A percentile compares a stretch with the other conserved stretches of the same genome.
Conservation (phyloP, 2,797 vertebrate genomes). For the Vespertilio murinus region DNA sequence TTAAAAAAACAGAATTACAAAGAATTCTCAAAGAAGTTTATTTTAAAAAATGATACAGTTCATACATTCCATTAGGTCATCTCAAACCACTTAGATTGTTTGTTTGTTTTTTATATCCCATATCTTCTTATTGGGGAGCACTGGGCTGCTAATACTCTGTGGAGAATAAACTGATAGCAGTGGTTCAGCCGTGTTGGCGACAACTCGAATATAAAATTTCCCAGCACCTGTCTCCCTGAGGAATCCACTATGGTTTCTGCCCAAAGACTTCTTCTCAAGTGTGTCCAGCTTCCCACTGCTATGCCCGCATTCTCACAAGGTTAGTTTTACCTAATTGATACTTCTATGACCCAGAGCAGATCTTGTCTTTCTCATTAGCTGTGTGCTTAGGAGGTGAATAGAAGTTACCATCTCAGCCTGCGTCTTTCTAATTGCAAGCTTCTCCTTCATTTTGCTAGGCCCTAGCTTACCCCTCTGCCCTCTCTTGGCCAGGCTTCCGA, state of each 20-base stretch:
- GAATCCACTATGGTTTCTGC: neutral
- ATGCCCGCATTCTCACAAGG: neutral
- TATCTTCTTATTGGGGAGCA: neutral
- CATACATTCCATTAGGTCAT: neutral
- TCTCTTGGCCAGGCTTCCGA: neutral
- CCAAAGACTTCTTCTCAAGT: neutral
- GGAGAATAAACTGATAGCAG: neutral
- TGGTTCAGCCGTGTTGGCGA: neutral
- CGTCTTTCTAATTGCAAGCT: fast-evolving
- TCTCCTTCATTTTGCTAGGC: neutral
- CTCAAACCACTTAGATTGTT: neutral
- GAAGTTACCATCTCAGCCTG: neutral
- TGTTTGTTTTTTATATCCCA: too few relatives aligned
- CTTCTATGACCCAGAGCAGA: neutral
- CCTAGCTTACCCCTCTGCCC: neutral
- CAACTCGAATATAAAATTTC: neutral
- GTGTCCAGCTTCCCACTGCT: neutral
- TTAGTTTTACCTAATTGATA: neutral
- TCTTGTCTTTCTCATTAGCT: neutral
- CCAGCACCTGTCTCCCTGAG: neutral
- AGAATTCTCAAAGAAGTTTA: neutral
- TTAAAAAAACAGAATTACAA: neutral
- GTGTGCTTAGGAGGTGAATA: neutral
- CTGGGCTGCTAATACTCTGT: fast-evolving
- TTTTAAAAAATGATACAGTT: neutral